Conservation (phyloP, 2,797 vertebrate species). For the Semotilus atromaculatus region DNA sequence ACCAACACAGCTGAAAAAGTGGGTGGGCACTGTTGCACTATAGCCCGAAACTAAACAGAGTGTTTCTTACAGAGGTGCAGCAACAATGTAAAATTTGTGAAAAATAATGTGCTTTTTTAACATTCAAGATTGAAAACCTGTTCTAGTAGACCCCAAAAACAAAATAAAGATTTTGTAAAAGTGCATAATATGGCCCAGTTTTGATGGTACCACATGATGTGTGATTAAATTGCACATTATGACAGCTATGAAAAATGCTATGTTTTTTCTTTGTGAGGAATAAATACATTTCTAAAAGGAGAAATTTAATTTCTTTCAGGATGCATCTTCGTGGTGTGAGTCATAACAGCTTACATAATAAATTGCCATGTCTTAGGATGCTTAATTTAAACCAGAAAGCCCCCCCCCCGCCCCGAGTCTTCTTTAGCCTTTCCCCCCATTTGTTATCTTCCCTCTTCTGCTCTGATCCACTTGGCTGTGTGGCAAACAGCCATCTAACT, state of each 20-base stretch:
- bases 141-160: not conserved
- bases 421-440: constrained; percentile 13
- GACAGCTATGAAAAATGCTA: not conserved
- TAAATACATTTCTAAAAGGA: constrained; percentile 12
- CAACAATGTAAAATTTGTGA: not conserved
- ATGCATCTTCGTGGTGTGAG: not conserved
- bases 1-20: not conserved
- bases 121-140: not conserved
- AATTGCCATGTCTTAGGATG: constrained; percentile 18
- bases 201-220: not conserved
- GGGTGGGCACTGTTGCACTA: not conserved
- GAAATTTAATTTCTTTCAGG: not conserved
- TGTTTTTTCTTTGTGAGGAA: not conserved
- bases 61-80: not conserved
- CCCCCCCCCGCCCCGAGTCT: not conserved
- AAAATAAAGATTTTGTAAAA: not conserved
- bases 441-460: constrained; percentile 28
- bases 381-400: constrained; percentile 21
- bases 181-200: not conserved
- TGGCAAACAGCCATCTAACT: constrained; percentile 40
- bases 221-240: constrained; percentile 12
- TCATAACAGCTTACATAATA: constrained; percentile 37
- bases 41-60: not conserved
- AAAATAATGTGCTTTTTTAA: not conserved
- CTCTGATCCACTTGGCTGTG: constrained; percentile 40